These are phyloP conservation scores for Leiothrix lutea DNA, from an alignment of 2,113 vertebrate genomes.

Conservation along the genomic window DNA sequence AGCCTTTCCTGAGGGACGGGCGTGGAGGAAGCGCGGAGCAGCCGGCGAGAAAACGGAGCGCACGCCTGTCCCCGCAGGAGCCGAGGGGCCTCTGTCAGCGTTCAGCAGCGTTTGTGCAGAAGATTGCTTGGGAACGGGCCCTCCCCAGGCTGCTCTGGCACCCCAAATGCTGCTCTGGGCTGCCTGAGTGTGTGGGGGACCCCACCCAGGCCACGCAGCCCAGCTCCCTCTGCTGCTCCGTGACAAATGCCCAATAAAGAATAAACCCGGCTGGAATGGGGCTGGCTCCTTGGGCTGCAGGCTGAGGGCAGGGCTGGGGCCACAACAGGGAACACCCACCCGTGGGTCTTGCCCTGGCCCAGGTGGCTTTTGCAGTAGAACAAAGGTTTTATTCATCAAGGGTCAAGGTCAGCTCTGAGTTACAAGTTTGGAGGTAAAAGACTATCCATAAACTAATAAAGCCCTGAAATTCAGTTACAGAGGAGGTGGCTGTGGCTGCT, in stretches of 20 bases:
- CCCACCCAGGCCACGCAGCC: neutral
- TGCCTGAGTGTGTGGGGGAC: accelerated
- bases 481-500: neutral
- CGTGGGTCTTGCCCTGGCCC: neutral
- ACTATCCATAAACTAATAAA: neutral
- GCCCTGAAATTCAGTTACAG: neutral
- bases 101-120: neutral
- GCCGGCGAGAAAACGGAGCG: accelerated
- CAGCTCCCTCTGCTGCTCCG: neutral
- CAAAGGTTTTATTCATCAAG: neutral
- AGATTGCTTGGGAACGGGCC: accelerated
- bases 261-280: neutral
- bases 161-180: neutral
- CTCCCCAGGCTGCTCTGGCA: neutral
- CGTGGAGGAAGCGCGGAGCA: accelerated
- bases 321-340: neutral
- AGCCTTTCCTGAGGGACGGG: neutral
- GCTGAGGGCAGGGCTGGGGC: neutral
- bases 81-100: accelerated
- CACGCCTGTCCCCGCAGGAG: neutral
- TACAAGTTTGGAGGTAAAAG: neutral
- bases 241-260: constrained; percentile 12
- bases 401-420: neutral
- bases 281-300: neutral
- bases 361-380: neutral